Base-by-base conservation (phyloP, 2,888 invertebrate genomes). In the Incurvaria masculella region DNA sequence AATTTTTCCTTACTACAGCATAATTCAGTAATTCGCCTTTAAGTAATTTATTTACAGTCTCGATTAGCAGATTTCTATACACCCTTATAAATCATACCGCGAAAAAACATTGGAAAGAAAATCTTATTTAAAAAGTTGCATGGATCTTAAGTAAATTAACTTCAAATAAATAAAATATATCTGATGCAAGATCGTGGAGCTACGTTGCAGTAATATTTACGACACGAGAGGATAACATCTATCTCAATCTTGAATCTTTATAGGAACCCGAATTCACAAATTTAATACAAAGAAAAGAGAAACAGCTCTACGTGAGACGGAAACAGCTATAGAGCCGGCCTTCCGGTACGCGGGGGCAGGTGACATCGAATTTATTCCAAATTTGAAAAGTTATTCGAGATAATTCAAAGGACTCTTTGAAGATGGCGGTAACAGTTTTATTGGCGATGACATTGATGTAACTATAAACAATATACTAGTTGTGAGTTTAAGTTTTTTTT, bases 301-400 rank as follows among this genome's bases (percentile, higher is more conserved):
- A 57, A 46, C 42, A 43, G 61, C 59, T 46, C 50, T 69, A 66
- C 64, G 55, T 44, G 20, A 2, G 53, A 62, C 33, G 47, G 61
- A 60, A 62, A 63, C 44, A 48, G 52, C 53, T 17, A 41, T 19
- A 52, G 52, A 57, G 60, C 61, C 64, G 64, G 73, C 72, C 73
- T 78, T 78, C 76, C 76, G 76, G 76, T 68, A 70, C 70, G 63
- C 64, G 55, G 62, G 64, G 69, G 76, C 76, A 78, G 76, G 76
- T 78, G 76, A 78, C 76, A 76, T 66, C 57, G 72, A 78, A 78
- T 76, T 75, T 76, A 78, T 78, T 76, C 76, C 65, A 71, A 75
- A 75, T 75, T 75, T 75, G 72, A 78, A 75, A 76, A 73, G 68
- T 75, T 68, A 75, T 71, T 63, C 65, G 72, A 66, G 66, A 70